phyloP scores from a whole-genome alignment of 1,140 invertebrate species.

The Macrotrachela quadricornifera region DNA sequence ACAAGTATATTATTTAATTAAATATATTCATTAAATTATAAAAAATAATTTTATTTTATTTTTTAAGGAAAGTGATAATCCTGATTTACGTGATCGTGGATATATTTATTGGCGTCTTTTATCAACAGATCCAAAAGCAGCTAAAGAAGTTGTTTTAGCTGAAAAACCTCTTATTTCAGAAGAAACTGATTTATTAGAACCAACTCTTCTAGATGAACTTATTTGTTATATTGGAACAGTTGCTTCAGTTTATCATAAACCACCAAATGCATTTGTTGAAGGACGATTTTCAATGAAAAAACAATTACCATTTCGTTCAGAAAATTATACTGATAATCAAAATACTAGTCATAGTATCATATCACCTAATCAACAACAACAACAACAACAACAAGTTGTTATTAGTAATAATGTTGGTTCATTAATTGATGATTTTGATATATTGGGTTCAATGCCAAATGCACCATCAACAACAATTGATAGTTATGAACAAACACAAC shows the following conservation, averaged over 20 bases:
- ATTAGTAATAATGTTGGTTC: neutral
- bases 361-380: neutral
- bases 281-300: slow-evolving; percentile 34
- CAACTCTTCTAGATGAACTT: slow-evolving; percentile 85
- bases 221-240: slow-evolving; percentile 96
- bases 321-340: slow-evolving; percentile 17
- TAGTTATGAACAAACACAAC: too few species aligned
- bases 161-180: slow-evolving; percentile 98
- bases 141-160: slow-evolving; percentile 92
- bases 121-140: slow-evolving; percentile 89
- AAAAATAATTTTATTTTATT: too few species aligned
- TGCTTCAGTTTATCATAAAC: slow-evolving; percentile 97
- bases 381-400: neutral
- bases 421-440: neutral
- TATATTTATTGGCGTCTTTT: slow-evolving; percentile 98
- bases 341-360: neutral
- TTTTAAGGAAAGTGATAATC: slow-evolving; percentile 72
- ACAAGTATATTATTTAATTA: slow-evolving; percentile 31
- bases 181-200: slow-evolving; percentile 92
- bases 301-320: slow-evolving; percentile 17
- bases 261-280: slow-evolving; percentile 93
- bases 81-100: slow-evolving; percentile 86
- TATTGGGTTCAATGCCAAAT: too few species aligned
- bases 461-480: too few species aligned
- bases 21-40: too few species aligned